Evolutionary conservation across 1,140 invertebrate species (phyloP), one percentile per base, ranked within the genome.

Genomic region (Papilio helenus): DNA sequence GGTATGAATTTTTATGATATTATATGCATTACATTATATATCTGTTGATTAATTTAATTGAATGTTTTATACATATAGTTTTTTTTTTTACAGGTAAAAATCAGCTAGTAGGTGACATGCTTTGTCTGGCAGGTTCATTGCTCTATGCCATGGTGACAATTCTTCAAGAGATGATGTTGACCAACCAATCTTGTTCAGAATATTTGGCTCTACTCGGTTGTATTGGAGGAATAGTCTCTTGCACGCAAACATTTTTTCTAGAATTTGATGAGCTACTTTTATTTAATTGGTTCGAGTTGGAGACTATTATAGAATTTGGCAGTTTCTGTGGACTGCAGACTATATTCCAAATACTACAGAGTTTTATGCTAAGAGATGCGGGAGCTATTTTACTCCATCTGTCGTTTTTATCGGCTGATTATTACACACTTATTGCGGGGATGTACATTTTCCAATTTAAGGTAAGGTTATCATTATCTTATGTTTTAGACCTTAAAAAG

Each of bases 201-300:
- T 98, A 98, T 90, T 95, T 99, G n/a, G 97, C 97, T 23, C 96
- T 98, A 95, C 95, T 98, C 72, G 98, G 98, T 44, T 95, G 98
- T 44, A 98, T 98, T 86, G 97, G 98, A 10, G 97, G 96, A 68
- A 93, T 98, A 81, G 94, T 98, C 20, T 97, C 97, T 86, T 97
- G 97, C 49, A 94, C 97, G 49, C 98, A 98, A 95, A 96, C 97
- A 81, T 95, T 95, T 81, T 92, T 95, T 82, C 83, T 95, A 51
- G 94, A 95, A 74, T 92, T 93, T 44, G 86, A 83, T 51, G 94
- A 95, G 71, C 84, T 95, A 20, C 84, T 92, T 96, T 97, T 96
- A 95, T 96, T 96, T 76, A 91, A 94, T 79, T 94, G 93, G 93
- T 94, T 93, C 81, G 93, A 95, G 73, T 82, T 94, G 49, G 95